Base-by-base conservation (phyloP, 1,140 invertebrate species). In the Mycetomoellerius zeteki region DNA sequence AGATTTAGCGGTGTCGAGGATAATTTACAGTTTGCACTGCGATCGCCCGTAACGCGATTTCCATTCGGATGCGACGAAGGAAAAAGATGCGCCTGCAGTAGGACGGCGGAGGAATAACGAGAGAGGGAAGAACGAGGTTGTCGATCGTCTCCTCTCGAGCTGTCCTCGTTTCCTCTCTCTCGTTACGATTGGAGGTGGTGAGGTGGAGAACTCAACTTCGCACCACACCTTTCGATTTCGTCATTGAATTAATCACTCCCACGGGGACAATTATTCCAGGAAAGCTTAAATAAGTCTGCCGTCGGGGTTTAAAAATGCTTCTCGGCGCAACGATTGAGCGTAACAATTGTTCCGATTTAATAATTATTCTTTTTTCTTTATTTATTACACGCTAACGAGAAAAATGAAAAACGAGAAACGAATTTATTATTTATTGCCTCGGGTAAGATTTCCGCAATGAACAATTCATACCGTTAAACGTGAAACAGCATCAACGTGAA, bases 211-310 rank as follows among this genome's bases (percentile, higher is more conserved):
- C 54, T 30, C 80, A 47, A 10, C 67, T 82, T 24, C 19, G 43
- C 19, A 56, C 37, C 19, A 58, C 24, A 56, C 33, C 8, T 21
- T 47, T 73, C 80, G 67, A 73, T 82, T 72, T 60, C 19, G 37
- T 82, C 80, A 82, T 82, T 72, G 67, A 82, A 72, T 72, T 71
- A 82, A 82, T 72, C 80, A 47, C 24, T 21, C 80, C 24, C 80
- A 37, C 24, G 54, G 21, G 80, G 24, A 73, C 80, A 72, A 82
- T 82, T 82, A 73, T 73, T 72, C 24, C 19, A 21, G 4, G 19
- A 47, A 56, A 82, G 27, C 62, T 81, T 56, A 72, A 82, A 72
- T 58, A 72, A 47, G 21, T 82, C 54, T 19, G n/a, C 80, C 14
- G 67, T 37, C 10, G 43, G 16, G 47, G 8, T 80, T 69, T 67